Evolutionary conservation across 2,797 vertebrate genomes (phyloP).

Genomic region (Paedocypris micromegethes): DNA sequence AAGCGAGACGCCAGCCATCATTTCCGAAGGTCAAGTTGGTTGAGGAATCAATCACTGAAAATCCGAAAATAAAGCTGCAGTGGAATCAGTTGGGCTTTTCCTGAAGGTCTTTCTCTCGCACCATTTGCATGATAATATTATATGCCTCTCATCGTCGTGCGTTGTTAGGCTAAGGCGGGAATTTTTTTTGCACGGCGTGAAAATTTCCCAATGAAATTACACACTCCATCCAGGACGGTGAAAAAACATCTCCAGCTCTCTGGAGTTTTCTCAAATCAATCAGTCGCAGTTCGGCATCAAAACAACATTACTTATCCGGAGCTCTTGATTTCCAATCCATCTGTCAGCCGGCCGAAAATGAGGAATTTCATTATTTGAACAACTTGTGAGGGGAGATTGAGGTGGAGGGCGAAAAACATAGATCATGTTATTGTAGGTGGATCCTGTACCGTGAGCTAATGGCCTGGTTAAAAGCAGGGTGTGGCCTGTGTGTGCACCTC

Average conservation of each 20-base stretch:
- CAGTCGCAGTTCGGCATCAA: constrained; percentile 69
- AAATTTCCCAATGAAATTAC: constrained; percentile 42
- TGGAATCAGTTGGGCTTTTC: constrained; percentile 6
- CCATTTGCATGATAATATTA: constrained; percentile 22
- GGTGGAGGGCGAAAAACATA: constrained; percentile 66
- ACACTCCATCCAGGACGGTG: constrained; percentile 50
- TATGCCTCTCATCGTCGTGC: constrained; percentile 1
- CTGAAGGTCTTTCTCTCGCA: constrained; percentile 19
- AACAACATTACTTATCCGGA: constrained; percentile 76
- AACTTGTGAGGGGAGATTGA: constrained; percentile 53
- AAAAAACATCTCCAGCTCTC: constrained; percentile 55
- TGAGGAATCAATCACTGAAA: constrained; percentile 22
- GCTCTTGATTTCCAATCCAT: constrained; percentile 77
- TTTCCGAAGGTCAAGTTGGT: constrained; percentile 22
- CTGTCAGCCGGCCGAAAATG: constrained; percentile 71
- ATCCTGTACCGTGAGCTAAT: constrained; percentile 51
- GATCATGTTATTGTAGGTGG: constrained; percentile 71
- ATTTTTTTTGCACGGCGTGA: constrained; percentile 8
- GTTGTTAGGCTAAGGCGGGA: constrained; percentile 8
- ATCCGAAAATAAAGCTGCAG: constrained; percentile 16
- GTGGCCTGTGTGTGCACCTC: constrained; percentile 4
- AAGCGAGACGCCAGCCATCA: neutral
- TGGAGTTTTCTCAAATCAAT: constrained; percentile 71
- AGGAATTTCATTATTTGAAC: constrained; percentile 78
- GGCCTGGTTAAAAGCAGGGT: constrained; percentile 9